Base-by-base conservation (phyloP, 2,797 vertebrate genomes). In the Carduelis carduelis region DNA sequence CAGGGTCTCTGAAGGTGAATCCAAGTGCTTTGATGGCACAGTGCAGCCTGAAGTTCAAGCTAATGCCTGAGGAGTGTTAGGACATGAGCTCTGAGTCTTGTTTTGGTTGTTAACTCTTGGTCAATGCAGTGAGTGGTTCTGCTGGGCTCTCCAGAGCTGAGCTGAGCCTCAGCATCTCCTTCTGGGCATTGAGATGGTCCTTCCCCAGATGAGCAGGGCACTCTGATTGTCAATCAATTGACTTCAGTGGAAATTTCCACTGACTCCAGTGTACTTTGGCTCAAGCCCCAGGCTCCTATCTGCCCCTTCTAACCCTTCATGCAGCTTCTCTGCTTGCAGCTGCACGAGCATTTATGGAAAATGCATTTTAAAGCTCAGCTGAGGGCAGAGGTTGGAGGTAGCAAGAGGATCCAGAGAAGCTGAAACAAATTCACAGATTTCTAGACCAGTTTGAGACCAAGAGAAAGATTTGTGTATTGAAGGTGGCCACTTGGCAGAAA, bases 241-340 rank as follows among this genome's bases (percentile, higher is more conserved):
- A 30, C 79, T 70, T 64, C 84, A 91, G 84, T 92, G 95, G 93
- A 96, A 95, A 91, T 71, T 96, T 96, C 94, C 90, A 94, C 92
- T 69, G 83, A 34, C 87, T 95, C 59, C 59, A 52, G 3, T 32
- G 76, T 43, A 7, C 53, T 78, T 35, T 92, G 91, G 87, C 84
- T 85, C 23, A 5, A 69, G 56, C 34, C 76, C 83, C 69, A 18
- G 28, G 49, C 63, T 87, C 1, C 2, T 65, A 1, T 59, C 46
- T 75, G 19, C 23, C 4, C 59, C 76, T 93, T 52, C 89, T 41
- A 63, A 24, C 57, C 87, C 34, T 78, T 37, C 61, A 27, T 52
- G 46, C 65, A 81, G 49, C 65, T 41, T 49, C 71, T 76, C 89
- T 72, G 32, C 87, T 74, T 64, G 71, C 76, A 85, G 64, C 83